Evolutionary conservation across 2,888 invertebrate genomes (phyloP), one percentile per base, ranked within the genome.

Genomic region (Hedya salicella): DNA sequence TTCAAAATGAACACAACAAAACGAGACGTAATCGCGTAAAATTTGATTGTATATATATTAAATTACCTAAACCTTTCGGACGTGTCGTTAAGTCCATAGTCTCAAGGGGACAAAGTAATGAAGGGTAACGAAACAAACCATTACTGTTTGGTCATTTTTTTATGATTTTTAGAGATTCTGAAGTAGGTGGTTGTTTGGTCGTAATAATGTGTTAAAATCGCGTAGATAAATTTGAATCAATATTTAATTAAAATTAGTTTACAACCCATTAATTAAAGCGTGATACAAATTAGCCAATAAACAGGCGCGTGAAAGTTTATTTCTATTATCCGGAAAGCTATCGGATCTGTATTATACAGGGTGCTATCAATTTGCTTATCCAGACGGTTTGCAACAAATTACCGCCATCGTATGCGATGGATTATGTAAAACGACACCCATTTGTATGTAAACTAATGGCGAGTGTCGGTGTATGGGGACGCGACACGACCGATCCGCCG

Each of bases 371-470:
- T 88, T 88, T 85, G 88, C 88, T 89, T 88, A 89, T 89, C 83
- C 87, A 85, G 85, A 87, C 85, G 83, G 86, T 86, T 87, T 84
- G 85, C 83, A 86, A 91, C 90, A 91, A 91, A 91, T 91, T 90
- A 90, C 88, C 83, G 81, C 78, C 84, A 84, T 84, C 83, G 84
- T 82, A 80, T 80, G 83, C 85, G 88, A 87, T 86, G 89, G 89
- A 91, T 91, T 91, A 91, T 91, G 91, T 91, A 89, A 91, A 91
- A 87, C 90, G 88, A 91, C 79, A 79, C 84, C 90, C 88, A 91
- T 91, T 91, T 91, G 86, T 91, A 91, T 91, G 91, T 88, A 83
- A 91, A 90, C 89, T 89, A 91, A 91, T 89, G 89, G 87, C 76
- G 85, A 83, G 82, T 86, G 86, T 83, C 86, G 81, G 77, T 78